These are phyloP conservation scores for Epizoanthus illoricatus DNA, from an alignment of 92 coral and sea anemone genomes.

Conservation along the genomic window DNA sequence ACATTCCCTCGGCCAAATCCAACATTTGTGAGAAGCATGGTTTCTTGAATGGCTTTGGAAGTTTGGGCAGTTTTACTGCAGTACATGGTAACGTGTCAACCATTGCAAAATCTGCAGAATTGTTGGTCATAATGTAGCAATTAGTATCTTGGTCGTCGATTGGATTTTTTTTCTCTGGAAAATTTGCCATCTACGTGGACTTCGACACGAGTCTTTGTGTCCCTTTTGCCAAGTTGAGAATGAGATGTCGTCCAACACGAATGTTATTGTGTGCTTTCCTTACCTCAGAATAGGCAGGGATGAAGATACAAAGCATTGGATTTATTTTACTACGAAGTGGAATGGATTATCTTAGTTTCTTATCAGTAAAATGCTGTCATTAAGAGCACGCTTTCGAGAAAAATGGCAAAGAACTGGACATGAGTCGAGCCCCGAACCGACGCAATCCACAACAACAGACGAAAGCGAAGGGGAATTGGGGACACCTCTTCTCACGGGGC, in stretches of 20 bases:
- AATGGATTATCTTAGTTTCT: not conserved
- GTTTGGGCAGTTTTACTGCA: constrained; percentile 6
- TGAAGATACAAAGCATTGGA: constrained; percentile 2
- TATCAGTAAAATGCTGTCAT: constrained; percentile 44
- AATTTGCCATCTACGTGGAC: not conserved
- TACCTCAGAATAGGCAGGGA: constrained; percentile 5
- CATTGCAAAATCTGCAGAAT: not conserved
- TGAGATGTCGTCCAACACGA: constrained; percentile 2
- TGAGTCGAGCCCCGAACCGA: constrained; percentile 44
- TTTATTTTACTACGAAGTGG: constrained; percentile 31
- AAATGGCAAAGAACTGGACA: constrained; percentile 48
- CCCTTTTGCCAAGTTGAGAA: constrained; percentile 1
- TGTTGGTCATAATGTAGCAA: constrained; percentile 16
- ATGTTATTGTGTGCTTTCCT: not conserved
- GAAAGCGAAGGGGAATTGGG: constrained; percentile 5
- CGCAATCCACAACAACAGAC: constrained; percentile 11
- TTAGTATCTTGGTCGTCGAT: not conserved
- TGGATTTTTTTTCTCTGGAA: constrained; percentile 2
- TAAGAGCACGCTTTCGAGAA: constrained; percentile 54
- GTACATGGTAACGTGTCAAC: not conserved
- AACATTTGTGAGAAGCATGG: constrained; percentile 26
- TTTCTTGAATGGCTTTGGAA: not conserved
- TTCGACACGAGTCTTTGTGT: not conserved
- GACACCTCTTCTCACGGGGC: constrained; percentile 14
- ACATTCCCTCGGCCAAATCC: constrained; percentile 19